Evolutionary conservation across 2,797 vertebrate genomes (phyloP), one percentile per base, ranked within the genome.

Genomic region (Platyrinchus mystaceus): DNA sequence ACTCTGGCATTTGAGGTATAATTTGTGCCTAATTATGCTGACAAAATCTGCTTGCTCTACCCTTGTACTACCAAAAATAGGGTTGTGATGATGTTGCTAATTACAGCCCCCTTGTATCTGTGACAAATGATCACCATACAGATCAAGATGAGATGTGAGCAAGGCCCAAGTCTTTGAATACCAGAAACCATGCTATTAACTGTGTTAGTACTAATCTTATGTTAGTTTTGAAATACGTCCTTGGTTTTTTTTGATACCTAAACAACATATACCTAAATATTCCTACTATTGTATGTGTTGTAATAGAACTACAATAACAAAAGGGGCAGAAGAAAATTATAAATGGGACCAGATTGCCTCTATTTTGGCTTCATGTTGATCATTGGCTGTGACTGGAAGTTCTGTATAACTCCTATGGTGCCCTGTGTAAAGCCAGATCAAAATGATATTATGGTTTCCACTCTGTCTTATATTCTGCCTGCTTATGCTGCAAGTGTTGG

Each of bases 21-120:
- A 82, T 90, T 90, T 84, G 46, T 92, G 81, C 43, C 70, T 75
- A 47, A 81, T n/a, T 63, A 30, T 41, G 83, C 70, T 90, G 84
- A 60, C 26, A 88, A 81, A 95, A 92, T 50, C 70, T 87, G 47
- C 81, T 79, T 62, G 50, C 32, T 84, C 28, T 50, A n/a, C 5
- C 3, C 32, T 66, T 85, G 32, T 26, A 19, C 49, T 37, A 47
- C 67, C 73, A 90, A 88, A 93, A 92, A 82, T 76, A 76, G 63
- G 32, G 19, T 64, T 56, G 52, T 83, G 86, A 59, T 88, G 44
- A 22, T 49, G 69, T 47, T 58, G 77, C 74, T 93, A 84, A 87
- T 90, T 85, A 28, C 64, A 85, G 47, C 36, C 27, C 26, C 78
- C 52, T 74, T 28, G 3, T 32, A 46, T 58, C 17, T 86, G 46